A percentile compares a stretch with the other conserved stretches of the same genome.
phyloP scores from a whole-genome alignment of 2,888 invertebrate species.

The Fragum whitleyi region DNA sequence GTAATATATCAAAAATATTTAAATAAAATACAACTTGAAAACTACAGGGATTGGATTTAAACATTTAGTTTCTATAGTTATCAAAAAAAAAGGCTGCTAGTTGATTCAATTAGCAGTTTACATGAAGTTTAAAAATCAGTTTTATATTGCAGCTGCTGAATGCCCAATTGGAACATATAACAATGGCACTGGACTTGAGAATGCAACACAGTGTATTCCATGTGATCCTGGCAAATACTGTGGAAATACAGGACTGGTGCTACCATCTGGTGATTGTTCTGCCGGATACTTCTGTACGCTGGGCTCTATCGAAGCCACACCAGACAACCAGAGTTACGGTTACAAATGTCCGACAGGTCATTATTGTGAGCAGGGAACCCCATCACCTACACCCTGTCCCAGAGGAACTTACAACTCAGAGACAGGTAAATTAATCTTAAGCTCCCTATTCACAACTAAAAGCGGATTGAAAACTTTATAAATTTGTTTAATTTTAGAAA shows the following conservation, averaged over 20 bases:
- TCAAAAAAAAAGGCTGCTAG: too few species aligned
- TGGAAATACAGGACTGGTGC: conserved; percentile 72
- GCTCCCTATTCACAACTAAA: too few species aligned
- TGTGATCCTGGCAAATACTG: conserved; percentile 82
- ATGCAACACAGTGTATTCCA: conserved; percentile 76
- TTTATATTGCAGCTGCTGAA: conserved; percentile 62
- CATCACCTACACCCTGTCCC: conserved; percentile 77
- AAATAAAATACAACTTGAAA: too few species aligned
- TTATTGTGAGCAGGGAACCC: conserved; percentile 81
- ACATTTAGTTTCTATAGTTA: too few species aligned
- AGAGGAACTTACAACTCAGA: conserved; percentile 80
- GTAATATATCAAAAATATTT: too few species aligned
- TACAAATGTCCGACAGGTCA: conserved; percentile 80
- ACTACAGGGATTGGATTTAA: too few species aligned
- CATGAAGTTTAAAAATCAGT: too few species aligned
- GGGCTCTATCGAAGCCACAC: conserved; percentile 73
- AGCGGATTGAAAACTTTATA: too few species aligned
- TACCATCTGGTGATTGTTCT: conserved; percentile 74
- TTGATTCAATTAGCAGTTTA: too few species aligned
- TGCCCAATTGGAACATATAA: conserved; percentile 81
- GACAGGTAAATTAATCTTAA: conserved; percentile 73
- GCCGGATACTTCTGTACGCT: conserved; percentile 81
- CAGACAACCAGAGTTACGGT: conserved; percentile 76
- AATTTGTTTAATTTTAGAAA: too few species aligned
- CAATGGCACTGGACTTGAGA: conserved; percentile 78